Percentiles rank a stretch among this genome's conserved stretches.
These are phyloP conservation scores for Brienomyrus longianalis DNA, from an alignment of 2,113 vertebrate species.

Conservation along the genomic window DNA sequence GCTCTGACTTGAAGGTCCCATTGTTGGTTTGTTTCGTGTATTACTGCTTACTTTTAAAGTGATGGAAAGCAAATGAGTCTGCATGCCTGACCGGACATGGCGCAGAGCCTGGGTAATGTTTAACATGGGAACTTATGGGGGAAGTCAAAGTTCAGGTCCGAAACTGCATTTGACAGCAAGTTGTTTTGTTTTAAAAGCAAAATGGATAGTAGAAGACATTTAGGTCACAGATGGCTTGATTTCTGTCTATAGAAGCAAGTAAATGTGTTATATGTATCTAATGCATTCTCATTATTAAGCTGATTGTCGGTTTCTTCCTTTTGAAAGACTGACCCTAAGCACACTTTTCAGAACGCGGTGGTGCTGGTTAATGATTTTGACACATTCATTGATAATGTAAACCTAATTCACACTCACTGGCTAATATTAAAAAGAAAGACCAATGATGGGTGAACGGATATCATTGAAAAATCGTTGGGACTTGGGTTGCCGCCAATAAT, in stretches of 20 bases:
- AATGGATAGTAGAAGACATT: background rate
- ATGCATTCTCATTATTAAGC: background rate
- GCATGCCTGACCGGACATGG: background rate
- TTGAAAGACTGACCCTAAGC: background rate
- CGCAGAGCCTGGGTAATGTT: constrained; percentile 7
- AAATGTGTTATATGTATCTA: background rate
- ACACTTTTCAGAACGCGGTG: background rate
- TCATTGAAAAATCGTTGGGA: background rate
- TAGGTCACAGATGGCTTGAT: background rate
- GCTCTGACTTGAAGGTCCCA: background rate
- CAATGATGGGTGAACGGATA: background rate
- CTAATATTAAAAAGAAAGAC: background rate
- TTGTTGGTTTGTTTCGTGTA: background rate
- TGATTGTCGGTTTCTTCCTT: background rate
- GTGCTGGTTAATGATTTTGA: background rate
- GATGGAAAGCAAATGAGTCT: background rate
- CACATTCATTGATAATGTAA: background rate
- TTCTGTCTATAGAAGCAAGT: background rate
- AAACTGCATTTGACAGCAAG: background rate
- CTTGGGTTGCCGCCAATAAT: background rate
- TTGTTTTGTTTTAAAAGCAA: background rate
- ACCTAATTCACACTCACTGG: background rate
- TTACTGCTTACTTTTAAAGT: background rate
- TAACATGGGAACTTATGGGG: background rate
- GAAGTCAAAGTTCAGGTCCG: background rate